Conservation (phyloP, 2,113 vertebrate genomes). For the Nibea albiflora region DNA sequence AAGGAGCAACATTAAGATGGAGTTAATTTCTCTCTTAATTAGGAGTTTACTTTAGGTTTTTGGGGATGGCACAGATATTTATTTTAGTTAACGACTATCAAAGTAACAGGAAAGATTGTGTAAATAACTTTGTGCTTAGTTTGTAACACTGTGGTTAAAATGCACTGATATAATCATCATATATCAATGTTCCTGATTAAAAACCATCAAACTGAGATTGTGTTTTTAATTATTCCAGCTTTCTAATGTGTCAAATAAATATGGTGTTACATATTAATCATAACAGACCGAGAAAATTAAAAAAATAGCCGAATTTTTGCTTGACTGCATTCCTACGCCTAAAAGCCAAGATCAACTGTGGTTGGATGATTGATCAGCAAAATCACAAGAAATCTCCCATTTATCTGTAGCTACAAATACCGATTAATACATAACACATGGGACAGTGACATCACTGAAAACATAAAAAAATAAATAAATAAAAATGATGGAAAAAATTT, state of each 20-base stretch:
- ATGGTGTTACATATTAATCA: constrained; percentile 40
- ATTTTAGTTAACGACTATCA: constrained; percentile 6
- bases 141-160: constrained; percentile 32
- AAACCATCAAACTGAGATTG: not conserved
- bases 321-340: constrained; percentile 6
- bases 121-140: constrained; percentile 22
- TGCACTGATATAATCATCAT: constrained; percentile 9
- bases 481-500: not conserved
- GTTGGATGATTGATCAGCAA: constrained; percentile 19
- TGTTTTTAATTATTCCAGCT: constrained; percentile 30
- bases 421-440: constrained; percentile 16
- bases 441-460: not conserved
- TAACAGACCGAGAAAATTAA: not conserved
- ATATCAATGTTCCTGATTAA: not conserved
- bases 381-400: constrained; percentile 11
- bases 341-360: constrained; percentile 44
- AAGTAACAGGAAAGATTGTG: not conserved
- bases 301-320: not conserved
- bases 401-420: constrained; percentile 12
- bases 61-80: not conserved
- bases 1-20: constrained; percentile 69
- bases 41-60: not conserved
- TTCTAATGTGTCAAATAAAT: constrained; percentile 37
- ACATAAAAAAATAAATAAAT: not conserved
- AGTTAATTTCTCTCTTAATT: not conserved